Base-by-base conservation (phyloP, 2,113 vertebrate genomes). In the Mungos mungo region DNA sequence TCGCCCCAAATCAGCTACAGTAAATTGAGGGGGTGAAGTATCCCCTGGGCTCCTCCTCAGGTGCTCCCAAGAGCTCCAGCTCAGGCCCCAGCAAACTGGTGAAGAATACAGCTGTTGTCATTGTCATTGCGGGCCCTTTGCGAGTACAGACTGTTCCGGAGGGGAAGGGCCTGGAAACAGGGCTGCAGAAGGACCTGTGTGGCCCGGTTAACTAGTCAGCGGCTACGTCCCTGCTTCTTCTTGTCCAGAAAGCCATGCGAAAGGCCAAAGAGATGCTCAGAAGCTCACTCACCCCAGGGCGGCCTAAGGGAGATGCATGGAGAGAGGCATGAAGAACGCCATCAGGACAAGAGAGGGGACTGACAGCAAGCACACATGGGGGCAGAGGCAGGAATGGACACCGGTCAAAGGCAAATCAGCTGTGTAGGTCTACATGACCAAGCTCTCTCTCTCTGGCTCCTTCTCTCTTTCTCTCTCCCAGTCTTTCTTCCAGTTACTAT, bases 401-500 rank as follows among this genome's bases (percentile, higher is more conserved):
- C 5, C 1, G 71, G 86, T 95, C 93, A 54, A 33, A 72, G 71
- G 69, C 35, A 88, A 90, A 66, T 74, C 27, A 15, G 69, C 60
- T 33, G 63, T 12, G 29, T 68, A 23, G 82, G 69, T 93, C 93
- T 84, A 16, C 92, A 89, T 4, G 33, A n/a, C 84, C 29, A 33
- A 1, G 5, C 63, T 21, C 29, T 71, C 68, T 47, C 65, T 81
- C 79, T 63, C 65, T 54, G 14, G 33, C 38, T 94, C 92, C 88
- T 35, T 85, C 96, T 97, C 63, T 72, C 69, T 72, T 16, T 63
- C 83, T 57, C 84, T 82, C 87, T 95, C 54, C 60, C 89, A 66
- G 3, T 69, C 97, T 69, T 97, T 96, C 80, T 95, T 69, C 90
- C 96, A 80, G 16, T 97, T 92, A 82, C 98, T 97, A 99, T 98